Evolutionary conservation across 1,140 invertebrate genomes (phyloP), one percentile per base, ranked within the genome.

Genomic region (Saccostrea glomerata): DNA sequence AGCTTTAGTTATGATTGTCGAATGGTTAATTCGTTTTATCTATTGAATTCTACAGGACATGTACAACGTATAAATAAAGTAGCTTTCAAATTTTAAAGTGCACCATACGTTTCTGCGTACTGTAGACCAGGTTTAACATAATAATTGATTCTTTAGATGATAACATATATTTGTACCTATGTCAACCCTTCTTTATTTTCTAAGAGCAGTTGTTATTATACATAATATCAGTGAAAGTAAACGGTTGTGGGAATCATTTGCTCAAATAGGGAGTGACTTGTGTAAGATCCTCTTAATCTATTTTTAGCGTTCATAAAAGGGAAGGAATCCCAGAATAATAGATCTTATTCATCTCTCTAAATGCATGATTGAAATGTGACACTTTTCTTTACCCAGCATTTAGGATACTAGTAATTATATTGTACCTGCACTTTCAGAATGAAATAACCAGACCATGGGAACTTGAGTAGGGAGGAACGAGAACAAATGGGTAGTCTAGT

Each of bases 161-260:
- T 63, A 20, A n/a, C 17, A 20, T 63, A n/a, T 20, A 63, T n/a
- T 63, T n/a, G 17, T 63, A 63, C 58, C 1, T 36, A 9, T 77
- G 70, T 30, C 70, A 73, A 77, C 70, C 25, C 70, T 40, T 77
- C 70, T 25, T 30, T 77, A 36, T 30, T 63, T 63, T 20, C 6
- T 17, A 63, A 63, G 58, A n/a, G 58, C 58, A 63, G n/a, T 3
- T n/a, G 17, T 63, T 63, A 63, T 63, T 20, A 63, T 63, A 20
- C 47, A 15, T 77, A 36, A 77, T 13, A 25, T 30, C 70, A 77
- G 70, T 36, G 70, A 77, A 77, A 77, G 70, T 77, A 77, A 63
- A 47, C 47, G 47, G 6, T 47, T 47, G 47, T 47, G 47, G 47
- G 47, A 47, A 66, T 66, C 60, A 66, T 20, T 77, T 77, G 13